Conservation (phyloP, 2,888 invertebrate species). For the Dastarcus helophoroides region DNA sequence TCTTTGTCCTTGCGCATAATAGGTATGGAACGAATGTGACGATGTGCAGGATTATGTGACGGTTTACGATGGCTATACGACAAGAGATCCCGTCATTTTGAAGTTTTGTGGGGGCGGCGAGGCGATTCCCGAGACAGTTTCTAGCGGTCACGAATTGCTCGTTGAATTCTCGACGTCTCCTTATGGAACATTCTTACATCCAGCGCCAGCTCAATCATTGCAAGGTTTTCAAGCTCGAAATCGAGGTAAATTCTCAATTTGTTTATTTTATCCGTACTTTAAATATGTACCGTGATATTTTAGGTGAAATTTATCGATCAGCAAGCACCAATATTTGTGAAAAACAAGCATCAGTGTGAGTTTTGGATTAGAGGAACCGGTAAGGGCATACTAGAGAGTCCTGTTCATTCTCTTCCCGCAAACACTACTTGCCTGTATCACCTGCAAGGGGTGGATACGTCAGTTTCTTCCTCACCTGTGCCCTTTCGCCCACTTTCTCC, state of each 20-base stretch:
- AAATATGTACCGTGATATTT: conserved; percentile 26
- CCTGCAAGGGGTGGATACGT: conserved; percentile 55
- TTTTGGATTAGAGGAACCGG: conserved; percentile 76
- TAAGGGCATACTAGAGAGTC: conserved; percentile 70
- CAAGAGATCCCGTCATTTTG: conserved; percentile 73
- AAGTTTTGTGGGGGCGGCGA: conserved; percentile 87
- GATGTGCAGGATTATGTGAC: conserved; percentile 77
- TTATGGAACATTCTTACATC: conserved; percentile 78
- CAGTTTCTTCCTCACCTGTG: conserved; percentile 38
- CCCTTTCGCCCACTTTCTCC: conserved; percentile 46
- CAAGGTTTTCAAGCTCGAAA: conserved; percentile 86
- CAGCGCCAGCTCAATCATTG: conserved; percentile 62
- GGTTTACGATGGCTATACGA: conserved; percentile 80
- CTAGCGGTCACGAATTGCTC: conserved; percentile 77
- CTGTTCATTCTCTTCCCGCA: conserved; percentile 73
- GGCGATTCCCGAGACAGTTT: conserved; percentile 72
- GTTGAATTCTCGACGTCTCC: conserved; percentile 86
- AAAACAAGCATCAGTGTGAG: conserved; percentile 73
- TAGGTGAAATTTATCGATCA: conserved; percentile 77
- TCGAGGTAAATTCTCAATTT: conserved; percentile 43
- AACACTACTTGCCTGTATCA: conserved; percentile 85
- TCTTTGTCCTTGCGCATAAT: neutral
- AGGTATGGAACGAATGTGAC: conserved; percentile 78
- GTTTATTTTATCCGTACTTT: neutral
- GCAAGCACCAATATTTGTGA: conserved; percentile 72